Base-by-base conservation (phyloP, 2,113 vertebrate species). In the Sinocyclocheilus anophthalmus region DNA sequence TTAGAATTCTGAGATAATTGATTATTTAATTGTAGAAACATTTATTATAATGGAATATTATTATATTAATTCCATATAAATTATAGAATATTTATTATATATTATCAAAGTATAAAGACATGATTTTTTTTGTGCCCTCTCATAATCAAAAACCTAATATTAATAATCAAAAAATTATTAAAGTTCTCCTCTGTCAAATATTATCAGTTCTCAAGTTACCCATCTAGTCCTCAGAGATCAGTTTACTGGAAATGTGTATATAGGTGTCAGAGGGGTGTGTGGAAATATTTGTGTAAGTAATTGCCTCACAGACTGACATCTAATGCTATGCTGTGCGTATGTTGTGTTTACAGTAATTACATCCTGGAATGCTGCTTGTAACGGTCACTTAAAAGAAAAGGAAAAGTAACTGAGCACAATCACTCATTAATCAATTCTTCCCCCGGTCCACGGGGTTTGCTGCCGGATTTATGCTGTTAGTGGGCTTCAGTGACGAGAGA, bases 341-440 rank as follows among this genome's bases (percentile, higher is more conserved):
- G 39, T 37, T 81, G n/a, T 45, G 78, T 63, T n/a, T 78, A 37
- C 76, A 59, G 50, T 78, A 57, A 81, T 63, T 8, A 42, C 5
- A 81, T 81, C 57, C 37, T 3, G n/a, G 11, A 81, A 63, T 24
- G 55, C 37, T 42, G 37, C n/a, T 80, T 59, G 11, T 33, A 61
- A 63, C 55, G 4, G 20, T n/a, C 14, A 57, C 76, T 59, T 59
- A 37, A 78, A 57, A 59, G 9, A 1, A 24, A 63, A 61, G 30
- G 30, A 39, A 80, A 61, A 24, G 37, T 10, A 50, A 65, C n/a
- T 48, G 22, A 39, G 11, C 55, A 61, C 61, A 67, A 18, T 50
- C 12, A 26, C 39, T 48, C 79, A 67, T 81, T 67, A 67, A 30
- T 67, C 24, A 33, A 50, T 14, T 50, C 61, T 69, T 50, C 6